Evolutionary conservation across 2,113 vertebrate genomes (phyloP), one percentile per base, ranked within the genome.

Genomic region (Leucopsar rothschildi): DNA sequence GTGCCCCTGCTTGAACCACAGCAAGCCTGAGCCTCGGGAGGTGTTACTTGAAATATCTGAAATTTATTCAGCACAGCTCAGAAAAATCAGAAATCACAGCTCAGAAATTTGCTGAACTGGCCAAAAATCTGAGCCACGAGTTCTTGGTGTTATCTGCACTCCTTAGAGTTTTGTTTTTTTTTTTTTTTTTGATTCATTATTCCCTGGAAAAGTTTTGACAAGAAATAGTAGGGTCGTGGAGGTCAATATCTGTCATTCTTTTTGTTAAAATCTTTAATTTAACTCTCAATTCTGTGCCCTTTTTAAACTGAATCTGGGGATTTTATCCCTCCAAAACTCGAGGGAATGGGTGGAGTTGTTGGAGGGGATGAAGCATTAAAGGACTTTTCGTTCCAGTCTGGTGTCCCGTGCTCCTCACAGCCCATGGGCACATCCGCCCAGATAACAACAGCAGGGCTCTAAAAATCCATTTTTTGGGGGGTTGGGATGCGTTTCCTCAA

Each of bases 111-210:
- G 40, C 40, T 40, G 40, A 40, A 2, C 7, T 6, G 73, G 63
- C 35, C 23, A 35, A 22, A 68, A 44, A 19, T 77, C 3, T 6
- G 25, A 33, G 39, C 28, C 42, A 2, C 2, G 10, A 39, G 7
- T 37, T 80, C 52, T 72, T 9, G 0, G 11, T 35, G n/a, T 33
- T 69, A 6, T 53, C 73, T 25, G 29, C 6, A 11, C 60, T 63
- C 4, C 0, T 42, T 37, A 6, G 47, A 44, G n/a, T n/a, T n/a
- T n/a, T n/a, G 15, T 37, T 72, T 52, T n/a, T 24, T 15, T 22
- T 45, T 12, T 37, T 72, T 52, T n/a, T 24, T 15, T 24, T 45
- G 14, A 16, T 64, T 25, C 7, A 0, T 7, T 29, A 55, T 52
- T 39, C 37, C 50, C 85, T 76, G 49, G n/a, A 24, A 29, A 59